Percentiles rank a stretch among this genome's conserved stretches.
Conservation (phyloP, 2,888 invertebrate species). For the Balanococcus diminutus region DNA sequence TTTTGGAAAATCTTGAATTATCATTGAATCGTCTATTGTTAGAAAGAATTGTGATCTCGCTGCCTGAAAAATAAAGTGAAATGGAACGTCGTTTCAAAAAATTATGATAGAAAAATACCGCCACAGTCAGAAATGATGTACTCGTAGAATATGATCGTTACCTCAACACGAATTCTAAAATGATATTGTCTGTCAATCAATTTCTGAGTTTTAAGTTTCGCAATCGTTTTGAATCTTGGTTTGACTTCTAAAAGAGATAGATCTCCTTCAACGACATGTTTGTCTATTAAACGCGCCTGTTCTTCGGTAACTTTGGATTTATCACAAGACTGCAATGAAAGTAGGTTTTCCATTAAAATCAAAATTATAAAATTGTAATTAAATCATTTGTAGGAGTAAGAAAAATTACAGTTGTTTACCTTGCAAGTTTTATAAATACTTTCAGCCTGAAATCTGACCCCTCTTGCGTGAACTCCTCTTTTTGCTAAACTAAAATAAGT, state of each 20-base stretch:
- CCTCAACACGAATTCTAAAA: constrained; percentile 73
- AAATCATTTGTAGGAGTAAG: too few relatives aligned
- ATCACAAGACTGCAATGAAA: constrained; percentile 61
- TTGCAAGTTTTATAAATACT: constrained; percentile 73
- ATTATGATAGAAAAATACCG: not conserved
- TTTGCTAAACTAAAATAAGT: constrained; percentile 80
- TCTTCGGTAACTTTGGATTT: constrained; percentile 65
- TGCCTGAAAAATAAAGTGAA: constrained; percentile 60
- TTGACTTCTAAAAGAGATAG: constrained; percentile 79
- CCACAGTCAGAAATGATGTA: too few relatives aligned
- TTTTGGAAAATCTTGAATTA: constrained; percentile 77
- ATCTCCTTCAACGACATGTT: constrained; percentile 80
- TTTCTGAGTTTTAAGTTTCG: constrained; percentile 66
- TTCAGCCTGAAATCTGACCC: constrained; percentile 74
- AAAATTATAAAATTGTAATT: too few relatives aligned
- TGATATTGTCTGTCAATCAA: constrained; percentile 67
- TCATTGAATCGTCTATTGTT: constrained; percentile 69
- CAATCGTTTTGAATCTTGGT: constrained; percentile 64
- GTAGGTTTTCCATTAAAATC: not conserved
- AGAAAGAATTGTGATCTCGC: constrained; percentile 72
- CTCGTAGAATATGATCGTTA: too few relatives aligned
- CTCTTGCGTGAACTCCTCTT: constrained; percentile 75
- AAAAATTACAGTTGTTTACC: too few relatives aligned
- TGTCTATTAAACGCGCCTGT: constrained; percentile 74
- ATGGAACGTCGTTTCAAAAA: not conserved